phyloP scores from a whole-genome alignment of 1,140 invertebrate genomes.

The Tetragnatha versicolor region DNA sequence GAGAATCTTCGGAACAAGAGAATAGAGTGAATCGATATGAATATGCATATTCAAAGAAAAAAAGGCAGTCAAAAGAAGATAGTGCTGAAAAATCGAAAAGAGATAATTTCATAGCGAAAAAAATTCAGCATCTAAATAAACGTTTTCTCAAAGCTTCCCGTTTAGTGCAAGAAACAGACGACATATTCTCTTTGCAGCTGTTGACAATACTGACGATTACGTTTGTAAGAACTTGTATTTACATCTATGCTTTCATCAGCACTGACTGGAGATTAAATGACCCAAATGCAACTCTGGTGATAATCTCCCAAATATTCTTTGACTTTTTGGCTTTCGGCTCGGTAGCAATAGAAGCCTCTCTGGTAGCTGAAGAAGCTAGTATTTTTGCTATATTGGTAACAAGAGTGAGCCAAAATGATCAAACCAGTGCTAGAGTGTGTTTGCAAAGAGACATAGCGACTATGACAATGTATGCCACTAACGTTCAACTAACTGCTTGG shows the following conservation, averaged over 20 bases:
- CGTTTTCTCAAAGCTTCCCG: background rate
- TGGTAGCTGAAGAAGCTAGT: conserved; percentile 26
- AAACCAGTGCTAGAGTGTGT: background rate
- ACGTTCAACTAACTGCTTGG: conserved; percentile 35
- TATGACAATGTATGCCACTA: background rate
- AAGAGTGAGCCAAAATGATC: background rate
- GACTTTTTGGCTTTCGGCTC: conserved; percentile 39
- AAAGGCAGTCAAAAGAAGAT: background rate
- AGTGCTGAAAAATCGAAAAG: background rate
- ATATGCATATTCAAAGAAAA: background rate
- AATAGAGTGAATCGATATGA: background rate
- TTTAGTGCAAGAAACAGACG: conserved; percentile 27
- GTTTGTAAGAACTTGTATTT: conserved; percentile 22
- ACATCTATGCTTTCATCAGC: conserved; percentile 24
- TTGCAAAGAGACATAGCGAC: background rate
- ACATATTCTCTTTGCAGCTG: conserved; percentile 22
- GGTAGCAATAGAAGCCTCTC: conserved; percentile 15
- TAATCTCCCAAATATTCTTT: conserved; percentile 4
- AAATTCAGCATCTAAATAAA: conserved; percentile 11
- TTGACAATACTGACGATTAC: conserved; percentile 10
- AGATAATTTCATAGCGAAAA: background rate
- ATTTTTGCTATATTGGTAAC: background rate
- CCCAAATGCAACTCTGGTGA: background rate
- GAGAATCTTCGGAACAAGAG: background rate
- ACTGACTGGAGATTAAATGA: background rate